Percentiles rank a stretch among this genome's conserved stretches.
These are phyloP conservation scores for Drosophila borealis DNA, from an alignment of 2,888 invertebrate genomes.

Conservation along the genomic window DNA sequence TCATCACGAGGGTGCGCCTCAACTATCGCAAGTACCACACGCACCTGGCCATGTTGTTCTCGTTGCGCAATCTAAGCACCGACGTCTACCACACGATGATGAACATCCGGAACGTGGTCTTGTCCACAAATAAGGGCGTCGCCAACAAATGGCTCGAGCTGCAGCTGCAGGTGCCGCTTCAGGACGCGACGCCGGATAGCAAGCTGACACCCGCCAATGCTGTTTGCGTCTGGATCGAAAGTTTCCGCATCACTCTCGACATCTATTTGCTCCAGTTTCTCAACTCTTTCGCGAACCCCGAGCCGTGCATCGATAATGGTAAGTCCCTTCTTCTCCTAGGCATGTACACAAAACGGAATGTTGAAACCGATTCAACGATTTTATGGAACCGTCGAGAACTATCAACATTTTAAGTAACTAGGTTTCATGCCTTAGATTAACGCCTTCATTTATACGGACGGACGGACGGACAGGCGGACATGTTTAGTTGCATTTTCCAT, in stretches of 20 bases:
- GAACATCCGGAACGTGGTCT: slow-evolving; percentile 57
- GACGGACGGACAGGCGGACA: too few relatives aligned
- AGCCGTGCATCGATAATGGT: slow-evolving; percentile 46
- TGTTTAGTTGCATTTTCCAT: too few relatives aligned
- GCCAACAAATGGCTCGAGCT: slow-evolving; percentile 79
- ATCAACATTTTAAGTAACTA: too few relatives aligned
- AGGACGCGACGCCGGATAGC: slow-evolving; percentile 1
- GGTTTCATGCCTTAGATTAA: too few relatives aligned
- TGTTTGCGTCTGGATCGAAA: slow-evolving; percentile 79
- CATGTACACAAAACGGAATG: too few relatives aligned
- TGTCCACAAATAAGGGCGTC: slow-evolving; percentile 54
- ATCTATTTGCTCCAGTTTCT: slow-evolving; percentile 78
- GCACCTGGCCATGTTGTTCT: slow-evolving; percentile 55
- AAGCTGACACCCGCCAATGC: slow-evolving; percentile 53
- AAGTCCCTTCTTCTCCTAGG: not conserved
- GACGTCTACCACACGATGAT: slow-evolving; percentile 68
- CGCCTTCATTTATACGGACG: too few relatives aligned
- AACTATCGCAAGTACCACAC: slow-evolving; percentile 62
- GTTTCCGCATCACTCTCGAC: slow-evolving; percentile 66
- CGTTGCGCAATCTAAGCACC: slow-evolving; percentile 61
- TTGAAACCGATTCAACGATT: too few relatives aligned
- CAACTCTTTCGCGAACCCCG: slow-evolving; percentile 57
- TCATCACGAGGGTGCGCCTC: slow-evolving; percentile 55
- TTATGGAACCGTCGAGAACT: too few relatives aligned
- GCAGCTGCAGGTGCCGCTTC: slow-evolving; percentile 72